Evolutionary conservation across 2,888 invertebrate species (phyloP).

Genomic region (Heliconius erato): DNA sequence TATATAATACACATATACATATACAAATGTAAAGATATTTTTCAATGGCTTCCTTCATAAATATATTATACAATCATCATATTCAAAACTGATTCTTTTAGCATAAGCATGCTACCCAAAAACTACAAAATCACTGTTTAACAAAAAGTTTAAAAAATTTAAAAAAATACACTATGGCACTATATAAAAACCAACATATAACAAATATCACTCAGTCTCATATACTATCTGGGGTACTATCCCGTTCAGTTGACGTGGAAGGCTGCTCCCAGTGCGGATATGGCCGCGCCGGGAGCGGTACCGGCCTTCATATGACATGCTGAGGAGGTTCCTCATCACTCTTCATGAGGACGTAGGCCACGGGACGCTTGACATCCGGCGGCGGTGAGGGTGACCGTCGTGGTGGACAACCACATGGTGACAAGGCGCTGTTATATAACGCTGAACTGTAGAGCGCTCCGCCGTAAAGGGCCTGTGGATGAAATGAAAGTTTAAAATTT

Average conservation of each 20-base stretch:
- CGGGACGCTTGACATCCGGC: constrained; percentile 82
- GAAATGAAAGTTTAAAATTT: constrained; percentile 3
- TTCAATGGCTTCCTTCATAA: neutral
- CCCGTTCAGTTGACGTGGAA: constrained; percentile 76
- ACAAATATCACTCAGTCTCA: constrained; percentile 53
- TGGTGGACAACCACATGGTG: constrained; percentile 81
- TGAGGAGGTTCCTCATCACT: constrained; percentile 86
- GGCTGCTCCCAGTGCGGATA: constrained; percentile 84
- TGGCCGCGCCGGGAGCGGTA: constrained; percentile 91
- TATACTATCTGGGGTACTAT: constrained; percentile 81
- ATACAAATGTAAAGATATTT: neutral
- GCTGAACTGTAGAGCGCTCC: constrained; percentile 82
- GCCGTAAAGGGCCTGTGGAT: constrained; percentile 77
- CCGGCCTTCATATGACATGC: constrained; percentile 94
- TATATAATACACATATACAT: neutral
- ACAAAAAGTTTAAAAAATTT: neutral
- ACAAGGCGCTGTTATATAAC: constrained; percentile 76
- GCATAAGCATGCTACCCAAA: neutral
- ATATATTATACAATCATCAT: neutral
- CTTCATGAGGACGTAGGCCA: constrained; percentile 88
- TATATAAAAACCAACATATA: neutral
- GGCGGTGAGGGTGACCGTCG: constrained; percentile 78
- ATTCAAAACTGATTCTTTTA: too few species aligned
- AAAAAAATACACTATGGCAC: neutral
- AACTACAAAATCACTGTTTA: neutral